Percentiles rank a stretch among this genome's conserved stretches.
These are phyloP conservation scores for Clytia hemisphaerica DNA, from an alignment of 30 jellyfish, hydroid and myxozoan genomes.

Conservation along the genomic window DNA sequence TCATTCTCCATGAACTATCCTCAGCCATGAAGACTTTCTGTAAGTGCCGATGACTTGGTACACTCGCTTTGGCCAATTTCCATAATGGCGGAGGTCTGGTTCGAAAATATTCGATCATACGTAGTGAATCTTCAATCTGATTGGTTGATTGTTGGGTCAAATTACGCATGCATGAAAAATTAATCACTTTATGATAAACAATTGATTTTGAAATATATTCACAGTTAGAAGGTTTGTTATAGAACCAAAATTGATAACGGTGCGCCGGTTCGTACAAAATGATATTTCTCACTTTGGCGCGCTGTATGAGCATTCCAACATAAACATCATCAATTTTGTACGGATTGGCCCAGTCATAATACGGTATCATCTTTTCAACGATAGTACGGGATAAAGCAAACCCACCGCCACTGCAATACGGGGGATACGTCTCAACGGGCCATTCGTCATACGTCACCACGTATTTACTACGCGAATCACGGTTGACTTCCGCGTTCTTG, in stretches of 20 bases:
- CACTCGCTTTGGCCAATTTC: too few relatives aligned
- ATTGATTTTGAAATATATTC: not conserved
- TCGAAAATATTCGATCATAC: too few relatives aligned
- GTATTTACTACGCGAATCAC: not conserved
- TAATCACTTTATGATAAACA: not conserved
- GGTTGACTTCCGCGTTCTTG: not conserved
- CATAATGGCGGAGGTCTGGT: too few relatives aligned
- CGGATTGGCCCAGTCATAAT: not conserved
- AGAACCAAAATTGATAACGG: too few relatives aligned
- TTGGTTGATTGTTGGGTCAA: too few relatives aligned
- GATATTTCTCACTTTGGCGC: too few relatives aligned
- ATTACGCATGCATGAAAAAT: not conserved
- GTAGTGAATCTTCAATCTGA: too few relatives aligned
- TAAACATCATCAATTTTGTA: not conserved
- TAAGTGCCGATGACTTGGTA: too few relatives aligned
- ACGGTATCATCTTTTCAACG: not conserved
- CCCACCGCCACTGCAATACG: conserved; percentile 6
- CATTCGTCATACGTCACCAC: not conserved
- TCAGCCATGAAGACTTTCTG: too few relatives aligned
- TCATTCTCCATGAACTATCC: too few relatives aligned
- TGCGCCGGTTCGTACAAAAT: too few relatives aligned
- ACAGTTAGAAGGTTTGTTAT: too few relatives aligned
- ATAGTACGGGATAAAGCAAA: not conserved
- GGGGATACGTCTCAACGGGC: not conserved
- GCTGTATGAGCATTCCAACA: not conserved